Base-by-base conservation (phyloP, 2,797 vertebrate genomes). In the Scolopax rusticola region DNA sequence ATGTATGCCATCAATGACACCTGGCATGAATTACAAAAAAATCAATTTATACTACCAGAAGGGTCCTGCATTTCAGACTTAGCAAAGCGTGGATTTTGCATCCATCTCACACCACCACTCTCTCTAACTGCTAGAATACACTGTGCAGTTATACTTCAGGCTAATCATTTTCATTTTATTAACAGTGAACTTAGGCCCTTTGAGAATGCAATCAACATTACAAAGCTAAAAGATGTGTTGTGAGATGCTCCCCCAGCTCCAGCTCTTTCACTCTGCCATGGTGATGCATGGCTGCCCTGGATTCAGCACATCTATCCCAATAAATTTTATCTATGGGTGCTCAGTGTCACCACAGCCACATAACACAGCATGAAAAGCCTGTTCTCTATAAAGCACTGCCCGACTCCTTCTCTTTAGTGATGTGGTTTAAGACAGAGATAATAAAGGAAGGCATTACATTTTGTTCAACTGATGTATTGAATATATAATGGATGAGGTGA, bases 341-440 rank as follows among this genome's bases (percentile, higher is more conserved):
- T 70, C 32, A 28, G 25, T 43, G 45, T 27, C 32, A 57, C 9
- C 4, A 1, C 20, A 61, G 21, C 3, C 41, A 16, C 0, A 0
- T 18, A 41, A n/a, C 23, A 1, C 2, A 36, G 41, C 56, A 41
- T 13, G 8, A 75, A 89, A 56, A 76, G 17, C 36, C 28, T 61
- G 5, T n/a, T 56, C 30, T 43, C 21, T 18, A 28, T 36, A 24
- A 81, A n/a, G 36, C 19, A 67, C 40, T 38, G 45, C 18, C 70
- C 56, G 41, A 28, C 14, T 65, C 30, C 40, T 84, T 56, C 67
- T 70, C 51, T 65, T 65, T 47, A 54, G 45, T 12, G 14, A 50
- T 30, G 11, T 25, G 14, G 33, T 45, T 78, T 38, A 63, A 41
- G 14, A 15, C 17, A 30, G 53, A 63, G 30, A n/a, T 30, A 68